Percentiles rank a stretch among this genome's conserved stretches.
Evolutionary conservation across 2,113 vertebrate species (phyloP).

Genomic region (Sorex araneus): DNA sequence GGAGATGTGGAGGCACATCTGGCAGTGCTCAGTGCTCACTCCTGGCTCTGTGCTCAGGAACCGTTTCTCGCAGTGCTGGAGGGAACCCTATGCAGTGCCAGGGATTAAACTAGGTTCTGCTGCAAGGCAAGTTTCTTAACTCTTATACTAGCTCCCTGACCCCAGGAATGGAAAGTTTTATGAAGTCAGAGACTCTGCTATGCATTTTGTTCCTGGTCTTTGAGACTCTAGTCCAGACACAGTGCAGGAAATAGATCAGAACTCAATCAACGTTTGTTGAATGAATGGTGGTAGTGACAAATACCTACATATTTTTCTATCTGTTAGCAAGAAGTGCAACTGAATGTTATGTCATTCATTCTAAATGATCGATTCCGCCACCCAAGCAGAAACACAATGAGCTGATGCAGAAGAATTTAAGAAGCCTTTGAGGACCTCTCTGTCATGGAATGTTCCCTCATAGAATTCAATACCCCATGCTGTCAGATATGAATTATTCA

Average conservation of each 20-base stretch:
- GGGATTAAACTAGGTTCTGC: too few relatives aligned
- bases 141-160: neutral
- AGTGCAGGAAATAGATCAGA: neutral
- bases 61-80: too few relatives aligned
- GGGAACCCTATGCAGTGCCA: too few relatives aligned
- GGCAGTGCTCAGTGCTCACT: too few relatives aligned
- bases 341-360: conserved; percentile 78
- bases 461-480: conserved; percentile 71
- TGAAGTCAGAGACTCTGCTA: neutral
- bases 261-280: conserved; percentile 6
- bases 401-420: conserved; percentile 85
- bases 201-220: neutral
- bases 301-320: conserved; percentile 55
- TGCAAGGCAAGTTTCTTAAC: too few relatives aligned
- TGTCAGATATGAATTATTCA: conserved; percentile 87
- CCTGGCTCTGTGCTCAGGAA: too few relatives aligned
- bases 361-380: conserved; percentile 82
- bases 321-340: conserved; percentile 61
- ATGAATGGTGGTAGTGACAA: conserved; percentile 48
- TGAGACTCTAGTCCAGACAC: neutral
- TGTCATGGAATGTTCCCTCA: conserved; percentile 71
- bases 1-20: too few relatives aligned
- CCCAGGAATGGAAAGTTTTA: neutral
- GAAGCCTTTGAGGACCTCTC: conserved; percentile 72
- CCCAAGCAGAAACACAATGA: conserved; percentile 86